Conservation (phyloP, 2,113 vertebrate genomes). For the Eretmochelys imbricata region DNA sequence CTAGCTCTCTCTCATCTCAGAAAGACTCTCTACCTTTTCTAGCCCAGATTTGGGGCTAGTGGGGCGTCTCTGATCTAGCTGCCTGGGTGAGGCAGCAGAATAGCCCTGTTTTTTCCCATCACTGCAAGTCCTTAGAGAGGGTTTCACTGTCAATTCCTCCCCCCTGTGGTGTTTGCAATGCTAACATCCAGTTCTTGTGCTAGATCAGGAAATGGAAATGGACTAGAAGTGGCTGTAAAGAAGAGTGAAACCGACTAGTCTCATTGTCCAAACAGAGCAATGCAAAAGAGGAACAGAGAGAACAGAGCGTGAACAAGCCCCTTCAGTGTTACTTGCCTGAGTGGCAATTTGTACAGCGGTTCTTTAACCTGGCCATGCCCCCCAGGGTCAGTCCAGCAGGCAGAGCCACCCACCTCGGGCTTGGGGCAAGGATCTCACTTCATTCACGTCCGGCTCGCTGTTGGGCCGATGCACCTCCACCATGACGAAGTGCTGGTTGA, state of each 20-base stretch:
- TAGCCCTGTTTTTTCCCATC: background rate
- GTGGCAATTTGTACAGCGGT: background rate
- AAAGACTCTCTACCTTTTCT: background rate
- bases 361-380: background rate
- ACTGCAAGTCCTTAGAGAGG: background rate
- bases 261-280: background rate
- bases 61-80: background rate
- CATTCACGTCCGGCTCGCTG: conserved; percentile 94
- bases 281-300: background rate
- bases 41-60: background rate
- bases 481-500: conserved; percentile 91
- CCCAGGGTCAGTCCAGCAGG: background rate
- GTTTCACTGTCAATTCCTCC: background rate
- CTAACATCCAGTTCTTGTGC: too few relatives aligned
- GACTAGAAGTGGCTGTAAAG: background rate
- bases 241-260: background rate
- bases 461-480: conserved; percentile 96
- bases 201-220: background rate
- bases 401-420: conserved; percentile 85
- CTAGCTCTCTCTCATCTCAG: background rate
- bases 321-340: too few relatives aligned
- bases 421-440: conserved; percentile 93
- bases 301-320: background rate
- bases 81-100: background rate
- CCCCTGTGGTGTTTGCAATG: background rate